Base-by-base conservation (phyloP, 30 jellyfish, hydroid and myxozoan species). In the Sanderia malayensis region DNA sequence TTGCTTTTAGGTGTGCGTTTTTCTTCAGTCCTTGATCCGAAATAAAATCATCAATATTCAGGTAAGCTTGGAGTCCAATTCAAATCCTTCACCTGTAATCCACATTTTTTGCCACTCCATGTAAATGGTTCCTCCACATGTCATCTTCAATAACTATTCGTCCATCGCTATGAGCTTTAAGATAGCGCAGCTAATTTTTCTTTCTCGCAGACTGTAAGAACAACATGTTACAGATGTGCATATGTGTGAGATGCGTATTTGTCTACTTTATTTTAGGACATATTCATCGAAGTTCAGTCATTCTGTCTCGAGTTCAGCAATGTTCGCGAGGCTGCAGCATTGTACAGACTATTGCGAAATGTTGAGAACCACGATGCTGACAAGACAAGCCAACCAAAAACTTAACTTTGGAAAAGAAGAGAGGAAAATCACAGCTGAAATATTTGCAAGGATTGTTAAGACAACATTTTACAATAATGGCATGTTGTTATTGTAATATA, bases 271-370 rank as follows among this genome's bases (percentile, higher is more conserved):
- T 19, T 64, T n/a, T 78, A 92, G 94, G 98, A 92, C 47, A 92
- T 92, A 2, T 60, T 85, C 61, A 92, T 92, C 81, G 98, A 92
- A 92, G 98, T 92, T 29, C 92, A 92, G 67, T 83, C 96, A 4
- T 92, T 92, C 74, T 92, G 98, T 55, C 67, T 92, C 19, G 98
- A 92, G 46, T 92, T 92, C 85, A 92, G 98, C 71, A 84, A 81
- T 62, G 94, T 92, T 23, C 95, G 98, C 1, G 98, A 92, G 58
- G 98, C 98, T 11, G 98, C 89, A n/a, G 90, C 96, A 44, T 82
- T 92, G 28, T 92, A 76, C 63, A 95, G 98, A 44, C 80, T 92
- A 22, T 32, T 92, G 26, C 46, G 91, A 23, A 78, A 82, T 57
- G 95, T 92, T 30, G 98, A 92, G 47, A 79, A 77, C 49, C 82